Base-by-base conservation (phyloP, 2,888 invertebrate genomes). In the Drosophila neutralis region DNA sequence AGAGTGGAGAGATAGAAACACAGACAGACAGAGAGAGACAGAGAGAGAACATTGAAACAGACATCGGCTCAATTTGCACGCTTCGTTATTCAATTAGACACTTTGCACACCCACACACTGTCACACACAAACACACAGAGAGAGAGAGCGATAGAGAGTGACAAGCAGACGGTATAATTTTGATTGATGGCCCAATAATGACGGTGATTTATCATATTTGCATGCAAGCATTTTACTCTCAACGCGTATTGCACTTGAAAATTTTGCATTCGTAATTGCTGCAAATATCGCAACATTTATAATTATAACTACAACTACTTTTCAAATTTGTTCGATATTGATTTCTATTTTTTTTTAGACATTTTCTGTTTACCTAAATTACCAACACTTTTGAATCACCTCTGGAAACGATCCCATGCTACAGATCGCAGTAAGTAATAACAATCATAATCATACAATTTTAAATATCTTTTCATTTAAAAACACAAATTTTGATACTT, bases 181-280 rank as follows among this genome's bases (percentile, higher is more conserved):
- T 92, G 92, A 92, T 92, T 92, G 92, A 92, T 92, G 91, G 82
- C 78, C 80, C 87, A 90, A 91, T 92, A 92, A 92, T 91, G 91
- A 85, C 82, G 85, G 91, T 92, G 91, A 92, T 92, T 92, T 91
- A 92, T 92, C 92, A 91, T 88, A 92, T 91, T 91, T 91, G 91
- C 90, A 90, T 91, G 81, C 73, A 65, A 84, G 76, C 53, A 78
- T 56, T 69, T 56, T 36, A 53, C 65, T 54, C 45, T 36, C 57
- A 69, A 35, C 56, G 69, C 63, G 59, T 24, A 40, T 56, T 62
- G 64, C 70, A 76, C 78, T 80, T 70, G 48, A 69, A 66, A 69
- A 76, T 66, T 45, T 66, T 40, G 62, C 70, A 61, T 57, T 33
- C 35, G 35, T 65, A 60, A 73, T 63, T 63, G 42, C 48, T 33